phyloP scores from a whole-genome alignment of 2,888 invertebrate species.

The Xestia rhomboidea region DNA sequence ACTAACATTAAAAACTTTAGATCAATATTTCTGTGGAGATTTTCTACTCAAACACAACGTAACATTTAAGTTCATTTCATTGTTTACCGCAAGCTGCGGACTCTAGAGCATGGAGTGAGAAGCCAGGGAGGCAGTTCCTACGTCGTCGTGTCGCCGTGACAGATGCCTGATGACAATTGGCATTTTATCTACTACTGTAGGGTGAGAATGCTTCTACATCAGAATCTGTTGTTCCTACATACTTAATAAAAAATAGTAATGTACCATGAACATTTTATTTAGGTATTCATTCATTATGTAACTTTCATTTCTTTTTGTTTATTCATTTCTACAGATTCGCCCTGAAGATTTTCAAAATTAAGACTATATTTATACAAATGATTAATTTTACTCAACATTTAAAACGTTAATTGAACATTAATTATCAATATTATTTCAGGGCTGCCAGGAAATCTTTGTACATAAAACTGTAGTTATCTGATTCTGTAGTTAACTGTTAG shows the following conservation, averaged over 20 bases:
- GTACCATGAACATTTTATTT: not conserved
- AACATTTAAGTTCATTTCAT: constrained; percentile 26
- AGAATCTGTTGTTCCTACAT: constrained; percentile 22
- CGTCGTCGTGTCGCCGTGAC: constrained; percentile 38
- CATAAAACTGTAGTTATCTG: too few species aligned
- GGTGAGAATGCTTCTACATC: constrained; percentile 35
- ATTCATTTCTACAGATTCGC: not conserved
- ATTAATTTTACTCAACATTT: not conserved
- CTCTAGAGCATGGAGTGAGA: constrained; percentile 14
- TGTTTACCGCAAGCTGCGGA: constrained; percentile 18
- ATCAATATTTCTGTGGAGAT: not conserved
- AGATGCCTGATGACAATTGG: constrained; percentile 51
- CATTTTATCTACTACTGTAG: constrained; percentile 42
- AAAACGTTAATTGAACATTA: too few species aligned
- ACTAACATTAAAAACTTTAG: not conserved
- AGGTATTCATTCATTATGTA: not conserved
- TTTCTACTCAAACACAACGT: not conserved
- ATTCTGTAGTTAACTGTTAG: too few species aligned
- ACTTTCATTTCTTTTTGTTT: not conserved
- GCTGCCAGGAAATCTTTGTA: too few species aligned
- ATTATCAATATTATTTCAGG: too few species aligned
- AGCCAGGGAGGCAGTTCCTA: constrained; percentile 19
- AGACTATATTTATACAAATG: not conserved
- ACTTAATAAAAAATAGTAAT: constrained; percentile 3
- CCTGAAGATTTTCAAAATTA: not conserved